Conservation (phyloP, 2,888 invertebrate species). For the Sminthurides aquaticus region DNA sequence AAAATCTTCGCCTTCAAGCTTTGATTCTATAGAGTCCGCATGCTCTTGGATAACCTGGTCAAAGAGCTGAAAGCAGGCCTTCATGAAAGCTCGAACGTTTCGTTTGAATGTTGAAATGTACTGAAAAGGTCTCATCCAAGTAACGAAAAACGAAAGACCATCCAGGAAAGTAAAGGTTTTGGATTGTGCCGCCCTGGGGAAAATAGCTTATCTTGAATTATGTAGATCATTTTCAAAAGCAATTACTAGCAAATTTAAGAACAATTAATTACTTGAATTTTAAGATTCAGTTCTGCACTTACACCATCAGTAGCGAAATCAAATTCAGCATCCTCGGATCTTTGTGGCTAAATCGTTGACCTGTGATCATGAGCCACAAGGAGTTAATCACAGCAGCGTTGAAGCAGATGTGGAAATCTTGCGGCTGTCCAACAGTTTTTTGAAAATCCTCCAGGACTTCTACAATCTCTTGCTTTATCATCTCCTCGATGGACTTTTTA, state of each 20-base stretch:
- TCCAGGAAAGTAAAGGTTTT: constrained; percentile 3
- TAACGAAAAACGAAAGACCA: constrained; percentile 10
- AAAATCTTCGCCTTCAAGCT: constrained; percentile 22
- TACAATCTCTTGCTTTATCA: constrained; percentile 8
- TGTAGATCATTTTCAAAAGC: constrained; percentile 20
- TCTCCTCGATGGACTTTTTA: constrained; percentile 4
- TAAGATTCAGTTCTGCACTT: too few relatives aligned
- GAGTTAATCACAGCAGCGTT: constrained; percentile 13
- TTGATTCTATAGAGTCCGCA: too few relatives aligned
- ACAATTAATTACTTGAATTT: constrained; percentile 10
- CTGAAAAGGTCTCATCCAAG: constrained; percentile 3
- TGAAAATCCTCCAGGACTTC: constrained; percentile 13
- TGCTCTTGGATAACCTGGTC: constrained; percentile 21
- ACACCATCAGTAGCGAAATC: constrained; percentile 12
- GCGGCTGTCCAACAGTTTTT: constrained; percentile 4
- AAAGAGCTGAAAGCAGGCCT: constrained; percentile 16
- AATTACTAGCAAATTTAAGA: too few relatives aligned
- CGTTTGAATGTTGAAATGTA: not conserved
- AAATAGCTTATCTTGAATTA: too few relatives aligned
- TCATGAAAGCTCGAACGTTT: not conserved
- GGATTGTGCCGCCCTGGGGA: not conserved
- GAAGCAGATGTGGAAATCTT: constrained; percentile 9
- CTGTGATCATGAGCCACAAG: constrained; percentile 13
- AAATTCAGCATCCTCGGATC: constrained; percentile 15
- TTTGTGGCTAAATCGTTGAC: constrained; percentile 20